Evolutionary conservation across 2,113 vertebrate species (phyloP).

Genomic region (Nycticebus coucang): DNA sequence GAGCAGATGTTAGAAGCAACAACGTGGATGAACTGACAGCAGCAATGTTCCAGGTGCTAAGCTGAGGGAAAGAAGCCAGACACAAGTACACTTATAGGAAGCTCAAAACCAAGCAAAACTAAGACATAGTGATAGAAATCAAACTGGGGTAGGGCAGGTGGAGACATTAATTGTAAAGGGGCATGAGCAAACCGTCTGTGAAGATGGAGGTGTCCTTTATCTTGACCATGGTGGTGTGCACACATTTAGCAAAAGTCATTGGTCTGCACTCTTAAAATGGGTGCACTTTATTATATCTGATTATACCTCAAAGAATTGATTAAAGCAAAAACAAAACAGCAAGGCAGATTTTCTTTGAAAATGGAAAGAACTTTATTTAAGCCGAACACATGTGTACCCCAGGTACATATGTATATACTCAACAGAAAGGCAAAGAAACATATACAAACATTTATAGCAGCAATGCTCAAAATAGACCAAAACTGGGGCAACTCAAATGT

Average conservation of each 20-base stretch:
- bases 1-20: not conserved
- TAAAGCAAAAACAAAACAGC: not conserved
- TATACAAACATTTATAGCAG: not conserved
- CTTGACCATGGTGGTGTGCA: not conserved
- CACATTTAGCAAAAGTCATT: not conserved
- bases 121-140: rapidly evolving
- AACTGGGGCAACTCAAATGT: not conserved
- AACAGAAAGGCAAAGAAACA: not conserved
- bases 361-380: not conserved
- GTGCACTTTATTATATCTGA: not conserved
- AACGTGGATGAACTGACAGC: rapidly evolving
- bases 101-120: not conserved
- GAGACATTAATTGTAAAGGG: not conserved
- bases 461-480: not conserved
- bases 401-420: not conserved
- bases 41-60: rapidly evolving
- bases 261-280: not conserved
- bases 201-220: not conserved
- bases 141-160: not conserved
- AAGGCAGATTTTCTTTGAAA: not conserved
- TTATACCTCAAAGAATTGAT: not conserved
- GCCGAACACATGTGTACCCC: rapidly evolving
- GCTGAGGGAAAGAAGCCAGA: not conserved
- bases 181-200: not conserved
- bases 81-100: not conserved